Base-by-base conservation (phyloP, 1,140 invertebrate species). In the Apis mellifera region DNA sequence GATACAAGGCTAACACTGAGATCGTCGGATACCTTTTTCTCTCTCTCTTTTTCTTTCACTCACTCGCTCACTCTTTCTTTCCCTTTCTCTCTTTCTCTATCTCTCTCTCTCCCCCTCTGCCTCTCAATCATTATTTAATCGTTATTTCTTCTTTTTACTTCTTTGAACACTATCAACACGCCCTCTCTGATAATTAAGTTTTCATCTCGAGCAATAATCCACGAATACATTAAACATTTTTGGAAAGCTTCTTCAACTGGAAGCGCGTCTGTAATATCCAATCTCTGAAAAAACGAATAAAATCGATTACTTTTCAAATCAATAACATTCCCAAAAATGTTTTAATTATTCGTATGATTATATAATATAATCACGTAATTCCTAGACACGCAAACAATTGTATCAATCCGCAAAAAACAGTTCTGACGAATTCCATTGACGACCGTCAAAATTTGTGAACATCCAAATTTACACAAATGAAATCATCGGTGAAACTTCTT, bases 1-100 rank as follows among this genome's bases (percentile, higher is more conserved):
- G 75, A 77, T 89, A 89, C 83, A 84, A 86, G 85, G 78, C 70
- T 85, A 85, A 80, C 81, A 85, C 73, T 85, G 88, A 86, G 84
- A 89, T 86, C 81, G 65, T 86, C 76, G 83, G 83, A 82, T 66
- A 83, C 48, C 86, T 50, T 64, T 74, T 21, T 42, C 26, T 23
- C 42, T 13, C 21, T 42, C 13, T 21, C 11, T 57, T 12, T 59
- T 13, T 21, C 23, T 15, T 26, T 72, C 55, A 21, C 32, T 60
- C n/a, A 1, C 59, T 60, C n/a, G 17, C 62, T 19, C 62, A 11
- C 17, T 42, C 64, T 66, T 17, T 66, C 64, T 42, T 19, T 19
- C 3, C 23, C 21, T 15, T n/a, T 23, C 48, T 23, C 66, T 23
- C n/a, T 72, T 26, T 17, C 19, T 72, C 19, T 1, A 7, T 50